Conservation (phyloP, 1,140 invertebrate species). For the Heliconius melpomene region DNA sequence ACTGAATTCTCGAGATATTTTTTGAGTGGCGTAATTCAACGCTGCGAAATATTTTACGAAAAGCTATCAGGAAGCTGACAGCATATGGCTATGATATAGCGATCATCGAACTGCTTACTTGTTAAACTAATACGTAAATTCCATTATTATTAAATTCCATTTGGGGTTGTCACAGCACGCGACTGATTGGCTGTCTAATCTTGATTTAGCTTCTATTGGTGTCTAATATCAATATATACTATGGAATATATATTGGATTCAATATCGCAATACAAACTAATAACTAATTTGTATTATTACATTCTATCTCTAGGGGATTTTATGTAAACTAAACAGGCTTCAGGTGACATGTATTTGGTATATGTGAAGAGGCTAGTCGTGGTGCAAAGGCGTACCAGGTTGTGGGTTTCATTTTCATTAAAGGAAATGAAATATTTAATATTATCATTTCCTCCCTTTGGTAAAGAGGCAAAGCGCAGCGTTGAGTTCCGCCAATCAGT, state of each 20-base stretch:
- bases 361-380: no score
- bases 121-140: constrained; percentile 16
- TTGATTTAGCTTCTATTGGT: constrained; percentile 25
- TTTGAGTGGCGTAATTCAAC: no score
- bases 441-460: no score
- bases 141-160: constrained; percentile 34
- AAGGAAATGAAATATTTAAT: no score
- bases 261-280: constrained; percentile 11
- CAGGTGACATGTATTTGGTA: no score
- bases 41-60: neutral
- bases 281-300: constrained; percentile 2
- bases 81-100: neutral
- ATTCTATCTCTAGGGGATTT: neutral
- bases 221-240: constrained; percentile 18
- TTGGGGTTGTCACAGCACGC: constrained; percentile 23
- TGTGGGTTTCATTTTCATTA: no score
- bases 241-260: constrained; percentile 9
- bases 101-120: neutral
- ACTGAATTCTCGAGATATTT: no score
- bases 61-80: neutral
- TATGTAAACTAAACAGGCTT: neutral
- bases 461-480: no score
- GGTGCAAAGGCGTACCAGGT: no score
- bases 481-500: no score
- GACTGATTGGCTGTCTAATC: constrained; percentile 34